phyloP scores from a whole-genome alignment of 1,140 invertebrate genomes.

The Drosophila repletoides region DNA sequence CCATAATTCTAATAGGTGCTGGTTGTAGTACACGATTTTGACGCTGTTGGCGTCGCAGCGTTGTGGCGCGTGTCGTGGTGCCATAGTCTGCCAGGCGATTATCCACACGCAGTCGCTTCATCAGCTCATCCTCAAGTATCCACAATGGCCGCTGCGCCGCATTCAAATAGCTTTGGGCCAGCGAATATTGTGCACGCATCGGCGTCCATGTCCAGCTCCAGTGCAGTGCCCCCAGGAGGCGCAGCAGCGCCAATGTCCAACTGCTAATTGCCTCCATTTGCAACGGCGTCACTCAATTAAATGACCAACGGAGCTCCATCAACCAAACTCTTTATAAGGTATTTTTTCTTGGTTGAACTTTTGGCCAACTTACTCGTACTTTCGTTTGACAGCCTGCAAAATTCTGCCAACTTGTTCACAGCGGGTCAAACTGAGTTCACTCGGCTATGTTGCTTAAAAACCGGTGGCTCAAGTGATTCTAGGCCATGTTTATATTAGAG shows the following conservation, averaged over 20 bases:
- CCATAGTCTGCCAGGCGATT: conserved; percentile 33
- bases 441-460: conserved; percentile 7
- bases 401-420: conserved; percentile 54
- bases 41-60: neutral
- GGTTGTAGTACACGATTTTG: neutral
- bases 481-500: conserved; percentile 3
- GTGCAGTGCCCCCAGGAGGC: conserved; percentile 1
- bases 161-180: conserved; percentile 33
- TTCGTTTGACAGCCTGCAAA: conserved; percentile 57
- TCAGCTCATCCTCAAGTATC: conserved; percentile 67
- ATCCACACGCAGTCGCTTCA: conserved; percentile 38
- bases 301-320: neutral
- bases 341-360: neutral
- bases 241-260: conserved; percentile 26
- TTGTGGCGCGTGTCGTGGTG: conserved; percentile 21
- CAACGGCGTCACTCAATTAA: conserved; percentile 7
- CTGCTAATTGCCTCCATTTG: conserved; percentile 39
- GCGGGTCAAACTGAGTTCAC: conserved; percentile 34
- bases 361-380: conserved; percentile 45
- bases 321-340: conserved; percentile 44
- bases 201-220: conserved; percentile 12
- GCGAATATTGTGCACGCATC: neutral
- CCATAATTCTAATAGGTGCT: conserved; percentile 35
- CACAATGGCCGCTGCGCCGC: conserved; percentile 59
- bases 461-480: conserved; percentile 3